A percentile compares a stretch with the other conserved stretches of the same genome.
phyloP scores from a whole-genome alignment of 2,888 invertebrate genomes.

The Adela reaumurella region DNA sequence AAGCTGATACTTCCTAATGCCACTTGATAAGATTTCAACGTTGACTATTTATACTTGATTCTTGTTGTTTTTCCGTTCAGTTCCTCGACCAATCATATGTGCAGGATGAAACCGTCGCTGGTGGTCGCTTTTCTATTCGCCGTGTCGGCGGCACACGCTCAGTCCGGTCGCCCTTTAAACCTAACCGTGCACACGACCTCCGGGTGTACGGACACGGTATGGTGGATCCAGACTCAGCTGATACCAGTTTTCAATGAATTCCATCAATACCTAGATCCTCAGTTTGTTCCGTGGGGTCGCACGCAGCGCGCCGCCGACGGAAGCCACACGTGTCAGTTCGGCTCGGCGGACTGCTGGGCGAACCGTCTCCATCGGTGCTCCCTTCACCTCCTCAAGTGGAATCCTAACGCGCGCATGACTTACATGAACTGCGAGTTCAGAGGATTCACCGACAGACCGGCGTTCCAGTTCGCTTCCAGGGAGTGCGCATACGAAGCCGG shows the following conservation, averaged over 20 bases:
- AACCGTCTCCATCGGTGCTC: conserved; percentile 40
- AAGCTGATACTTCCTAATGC: too few species aligned
- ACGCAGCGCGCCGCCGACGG: conserved; percentile 21
- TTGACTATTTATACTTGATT: too few species aligned
- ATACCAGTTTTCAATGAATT: conserved; percentile 25
- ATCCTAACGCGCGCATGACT: conserved; percentile 27
- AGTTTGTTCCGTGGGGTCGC: conserved; percentile 45
- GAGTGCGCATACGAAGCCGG: conserved; percentile 26
- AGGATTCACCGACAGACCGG: conserved; percentile 18
- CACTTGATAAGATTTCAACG: too few species aligned
- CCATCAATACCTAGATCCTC: conserved; percentile 28
- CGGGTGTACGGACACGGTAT: conserved; percentile 30
- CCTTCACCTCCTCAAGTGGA: conserved; percentile 17
- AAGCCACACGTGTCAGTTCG: conserved; percentile 27
- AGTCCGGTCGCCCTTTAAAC: neutral
- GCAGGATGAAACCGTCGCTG: too few species aligned
- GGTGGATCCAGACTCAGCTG: conserved; percentile 25
- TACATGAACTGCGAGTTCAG: conserved; percentile 40
- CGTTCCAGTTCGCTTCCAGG: conserved; percentile 22
- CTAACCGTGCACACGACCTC: conserved; percentile 22
- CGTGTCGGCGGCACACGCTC: too few species aligned
- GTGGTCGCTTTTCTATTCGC: too few species aligned
- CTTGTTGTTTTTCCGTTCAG: too few species aligned
- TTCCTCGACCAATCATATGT: too few species aligned
- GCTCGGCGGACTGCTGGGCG: conserved; percentile 33